These are phyloP conservation scores for Drosophila mettleri DNA, from an alignment of 2,888 invertebrate genomes.

Conservation along the genomic window DNA sequence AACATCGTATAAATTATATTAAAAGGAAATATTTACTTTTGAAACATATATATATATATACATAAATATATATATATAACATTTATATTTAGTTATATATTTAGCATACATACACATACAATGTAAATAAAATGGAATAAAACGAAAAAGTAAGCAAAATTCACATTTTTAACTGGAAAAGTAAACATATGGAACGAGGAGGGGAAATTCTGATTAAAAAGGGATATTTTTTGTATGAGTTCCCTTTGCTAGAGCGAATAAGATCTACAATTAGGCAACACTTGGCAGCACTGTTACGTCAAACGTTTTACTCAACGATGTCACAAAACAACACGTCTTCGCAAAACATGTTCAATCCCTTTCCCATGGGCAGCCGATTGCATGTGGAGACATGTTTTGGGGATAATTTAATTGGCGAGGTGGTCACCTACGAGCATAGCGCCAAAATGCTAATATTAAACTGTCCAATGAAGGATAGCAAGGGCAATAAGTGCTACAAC, in stretches of 20 bases:
- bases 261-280: slow-evolving; percentile 15
- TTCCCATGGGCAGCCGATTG: slow-evolving; percentile 37
- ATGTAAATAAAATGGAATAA: slow-evolving; percentile 83
- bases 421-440: slow-evolving; percentile 46
- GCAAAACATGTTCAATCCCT: slow-evolving; percentile 29
- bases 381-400: slow-evolving; percentile 49
- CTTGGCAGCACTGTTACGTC: slow-evolving; percentile 33
- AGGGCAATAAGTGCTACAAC: slow-evolving; percentile 19
- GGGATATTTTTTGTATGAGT: background rate
- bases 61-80: slow-evolving; percentile 29
- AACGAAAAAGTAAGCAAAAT: slow-evolving; percentile 41
- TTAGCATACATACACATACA: slow-evolving; percentile 78
- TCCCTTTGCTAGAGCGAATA: slow-evolving; percentile 4
- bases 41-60: slow-evolving; percentile 68
- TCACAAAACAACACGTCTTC: slow-evolving; percentile 3
- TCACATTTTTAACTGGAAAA: background rate
- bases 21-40: slow-evolving; percentile 75
- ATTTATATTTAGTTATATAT: slow-evolving; percentile 83
- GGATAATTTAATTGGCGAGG: slow-evolving; percentile 31
- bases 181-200: background rate
- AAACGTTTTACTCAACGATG: background rate
- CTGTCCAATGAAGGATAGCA: slow-evolving; percentile 12
- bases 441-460: slow-evolving; percentile 50
- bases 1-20: slow-evolving; percentile 48
- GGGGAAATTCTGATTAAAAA: slow-evolving; percentile 2